A percentile compares a stretch with the other conserved stretches of the same genome.
Conservation (phyloP, 2,797 vertebrate genomes). For the Calcarius lapponicus region DNA sequence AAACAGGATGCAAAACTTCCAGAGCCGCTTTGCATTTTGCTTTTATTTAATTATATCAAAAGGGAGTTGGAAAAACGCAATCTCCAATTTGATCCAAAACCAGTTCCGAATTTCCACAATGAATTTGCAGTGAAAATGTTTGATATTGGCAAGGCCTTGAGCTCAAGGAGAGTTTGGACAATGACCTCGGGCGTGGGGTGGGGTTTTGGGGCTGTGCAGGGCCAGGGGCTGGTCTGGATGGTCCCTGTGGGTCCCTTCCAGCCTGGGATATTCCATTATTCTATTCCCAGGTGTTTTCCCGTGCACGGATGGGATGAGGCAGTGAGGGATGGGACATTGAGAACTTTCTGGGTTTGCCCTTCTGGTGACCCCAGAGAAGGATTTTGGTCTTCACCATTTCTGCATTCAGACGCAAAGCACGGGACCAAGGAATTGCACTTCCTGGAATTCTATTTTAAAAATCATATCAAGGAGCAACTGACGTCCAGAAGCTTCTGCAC, state of each 20-base stretch:
- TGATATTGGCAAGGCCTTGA: background rate
- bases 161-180: background rate
- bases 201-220: background rate
- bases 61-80: rapidly evolving
- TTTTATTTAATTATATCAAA: background rate
- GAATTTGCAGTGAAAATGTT: background rate
- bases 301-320: rapidly evolving
- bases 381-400: background rate
- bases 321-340: rapidly evolving
- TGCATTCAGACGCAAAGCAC: rapidly evolving
- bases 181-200: rapidly evolving
- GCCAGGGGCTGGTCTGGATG: background rate
- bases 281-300: background rate
- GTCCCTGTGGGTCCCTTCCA: background rate
- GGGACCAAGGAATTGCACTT: rapidly evolving
- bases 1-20: background rate
- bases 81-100: rapidly evolving
- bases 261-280: background rate
- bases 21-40: background rate
- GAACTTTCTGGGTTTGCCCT: background rate
- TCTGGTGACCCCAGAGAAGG: background rate
- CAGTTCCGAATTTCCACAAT: rapidly evolving
- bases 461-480: background rate
- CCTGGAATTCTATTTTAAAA: background rate
- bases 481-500: background rate